These are phyloP conservation scores for Baronia brevicornis DNA, from an alignment of 2,888 invertebrate species.

Conservation along the genomic window DNA sequence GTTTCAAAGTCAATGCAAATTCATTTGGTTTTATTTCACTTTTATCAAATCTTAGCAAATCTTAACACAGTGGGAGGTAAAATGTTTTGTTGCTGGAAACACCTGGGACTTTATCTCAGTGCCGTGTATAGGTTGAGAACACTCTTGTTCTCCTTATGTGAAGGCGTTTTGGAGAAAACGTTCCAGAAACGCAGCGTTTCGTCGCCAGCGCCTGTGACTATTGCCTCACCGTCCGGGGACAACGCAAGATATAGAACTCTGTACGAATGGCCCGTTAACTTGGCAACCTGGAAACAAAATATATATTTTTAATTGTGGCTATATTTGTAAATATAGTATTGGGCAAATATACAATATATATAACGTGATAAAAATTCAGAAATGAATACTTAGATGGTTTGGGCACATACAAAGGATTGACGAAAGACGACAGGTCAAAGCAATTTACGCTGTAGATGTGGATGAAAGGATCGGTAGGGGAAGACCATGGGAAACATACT, in stretches of 20 bases:
- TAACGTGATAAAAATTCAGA: no score
- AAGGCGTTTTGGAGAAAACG: slow-evolving; percentile 97
- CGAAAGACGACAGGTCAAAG: no score
- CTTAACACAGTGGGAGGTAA: not conserved
- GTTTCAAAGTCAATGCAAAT: no score
- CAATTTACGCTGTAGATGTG: no score
- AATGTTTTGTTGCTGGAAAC: slow-evolving; percentile 6
- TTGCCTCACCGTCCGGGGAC: slow-evolving; percentile 98
- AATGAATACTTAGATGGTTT: no score
- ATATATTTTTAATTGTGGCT: not conserved
- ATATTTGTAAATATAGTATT: no score
- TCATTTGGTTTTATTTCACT: no score
- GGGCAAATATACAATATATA: no score
- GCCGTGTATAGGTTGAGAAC: slow-evolving; percentile 94
- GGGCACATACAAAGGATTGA: no score
- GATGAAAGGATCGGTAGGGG: no score
- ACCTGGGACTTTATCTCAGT: slow-evolving; percentile 51
- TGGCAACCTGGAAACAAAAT: slow-evolving; percentile 84
- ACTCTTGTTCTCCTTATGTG: slow-evolving; percentile 94
- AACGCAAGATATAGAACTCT: slow-evolving; percentile 96
- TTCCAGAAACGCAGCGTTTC: slow-evolving; percentile 99
- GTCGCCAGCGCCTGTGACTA: slow-evolving; percentile 99
- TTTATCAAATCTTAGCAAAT: not conserved
- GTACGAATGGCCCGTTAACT: slow-evolving; percentile 97
- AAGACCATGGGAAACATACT: no score